A percentile compares a stretch with the other conserved stretches of the same genome.
Conservation (phyloP, 1,140 invertebrate species). For the Armadillidium nasatum region DNA sequence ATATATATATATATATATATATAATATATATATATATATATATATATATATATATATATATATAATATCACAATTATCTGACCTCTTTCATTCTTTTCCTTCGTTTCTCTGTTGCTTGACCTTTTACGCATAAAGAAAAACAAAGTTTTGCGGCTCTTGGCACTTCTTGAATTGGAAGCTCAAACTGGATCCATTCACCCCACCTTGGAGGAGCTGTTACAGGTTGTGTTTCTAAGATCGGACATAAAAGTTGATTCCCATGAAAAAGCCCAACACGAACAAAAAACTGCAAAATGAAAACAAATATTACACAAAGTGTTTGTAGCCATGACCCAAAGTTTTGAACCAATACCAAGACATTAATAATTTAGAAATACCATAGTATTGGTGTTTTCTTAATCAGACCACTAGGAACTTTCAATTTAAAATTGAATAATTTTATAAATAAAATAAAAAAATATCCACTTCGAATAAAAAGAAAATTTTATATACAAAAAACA, state of each 20-base stretch:
- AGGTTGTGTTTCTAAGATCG: slow-evolving; percentile 51
- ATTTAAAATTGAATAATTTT: too few species aligned
- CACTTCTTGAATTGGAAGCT: slow-evolving; percentile 34
- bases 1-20: slow-evolving; percentile 24
- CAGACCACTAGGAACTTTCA: too few species aligned
- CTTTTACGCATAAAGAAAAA: slow-evolving; percentile 21
- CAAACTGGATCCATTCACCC: slow-evolving; percentile 32
- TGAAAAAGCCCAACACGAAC: slow-evolving; percentile 58
- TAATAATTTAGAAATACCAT: too few species aligned
- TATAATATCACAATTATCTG: not conserved
- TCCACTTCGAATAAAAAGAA: too few species aligned
- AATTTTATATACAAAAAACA: too few species aligned
- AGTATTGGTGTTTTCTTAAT: too few species aligned
- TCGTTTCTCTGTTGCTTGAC: slow-evolving; percentile 13
- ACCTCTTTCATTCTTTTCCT: slow-evolving; percentile 16
- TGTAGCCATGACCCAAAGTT: not conserved
- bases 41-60: too few species aligned
- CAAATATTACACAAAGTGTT: not conserved
- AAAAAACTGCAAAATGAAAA: slow-evolving; percentile 51
- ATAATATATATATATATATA: too few species aligned
- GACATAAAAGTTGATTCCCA: slow-evolving; percentile 57
- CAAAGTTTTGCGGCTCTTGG: slow-evolving; percentile 22
- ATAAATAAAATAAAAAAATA: too few species aligned
- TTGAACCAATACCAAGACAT: not conserved
- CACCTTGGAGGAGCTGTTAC: slow-evolving; percentile 45